phyloP scores from a whole-genome alignment of 2,797 vertebrate species.

The Gymnothorax reevesii region DNA sequence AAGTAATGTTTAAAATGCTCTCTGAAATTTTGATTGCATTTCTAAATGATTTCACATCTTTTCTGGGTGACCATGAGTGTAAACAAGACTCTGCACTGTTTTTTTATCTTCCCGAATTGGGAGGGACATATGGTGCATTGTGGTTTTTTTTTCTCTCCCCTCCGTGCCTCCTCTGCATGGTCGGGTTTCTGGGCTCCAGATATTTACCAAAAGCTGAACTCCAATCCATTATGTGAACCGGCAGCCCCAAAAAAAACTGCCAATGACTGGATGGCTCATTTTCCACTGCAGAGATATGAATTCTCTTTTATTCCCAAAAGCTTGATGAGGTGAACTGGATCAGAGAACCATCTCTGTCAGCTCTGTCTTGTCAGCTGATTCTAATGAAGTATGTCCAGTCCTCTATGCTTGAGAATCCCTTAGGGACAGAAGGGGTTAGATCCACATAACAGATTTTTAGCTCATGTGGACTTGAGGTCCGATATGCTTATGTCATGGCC shows the following conservation, averaged over 20 bases:
- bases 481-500: no score
- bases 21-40: not conserved
- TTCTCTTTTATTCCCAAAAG: slow-evolving; percentile 16
- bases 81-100: not conserved
- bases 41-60: not conserved
- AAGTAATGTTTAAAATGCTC: not conserved
- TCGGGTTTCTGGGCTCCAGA: slow-evolving; percentile 10
- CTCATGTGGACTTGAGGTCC: no score
- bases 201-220: not conserved
- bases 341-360: not conserved
- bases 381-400: slow-evolving; percentile 21
- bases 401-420: not conserved
- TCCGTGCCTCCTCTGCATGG: not conserved
- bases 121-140: not conserved
- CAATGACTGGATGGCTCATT: slow-evolving; percentile 14
- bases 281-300: slow-evolving; percentile 20
- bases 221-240: not conserved
- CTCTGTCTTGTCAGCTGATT: slow-evolving; percentile 15
- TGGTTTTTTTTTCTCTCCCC: not conserved
- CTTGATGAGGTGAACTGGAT: slow-evolving; percentile 6
- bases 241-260: not conserved
- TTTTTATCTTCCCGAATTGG: not conserved
- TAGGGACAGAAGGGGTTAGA: not conserved
- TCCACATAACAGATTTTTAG: not conserved
- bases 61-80: not conserved